These are phyloP conservation scores for Ellobium chinense DNA, from an alignment of 2,888 invertebrate genomes.

Conservation along the genomic window DNA sequence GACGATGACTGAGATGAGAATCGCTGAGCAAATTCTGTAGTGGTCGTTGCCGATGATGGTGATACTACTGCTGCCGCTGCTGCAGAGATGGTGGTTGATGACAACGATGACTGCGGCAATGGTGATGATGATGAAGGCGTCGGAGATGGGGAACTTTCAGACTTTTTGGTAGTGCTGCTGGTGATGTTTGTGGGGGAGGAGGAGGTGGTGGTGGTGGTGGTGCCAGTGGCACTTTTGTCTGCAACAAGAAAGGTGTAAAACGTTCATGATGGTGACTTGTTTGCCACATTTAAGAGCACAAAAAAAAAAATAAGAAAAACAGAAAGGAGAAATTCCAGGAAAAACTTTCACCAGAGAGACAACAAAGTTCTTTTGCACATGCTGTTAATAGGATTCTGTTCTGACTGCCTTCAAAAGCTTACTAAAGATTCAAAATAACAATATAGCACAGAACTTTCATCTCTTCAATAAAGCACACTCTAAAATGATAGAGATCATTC, in stretches of 20 bases:
- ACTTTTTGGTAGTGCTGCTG: conserved; percentile 30
- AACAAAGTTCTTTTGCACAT: no score
- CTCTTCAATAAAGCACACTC: no score
- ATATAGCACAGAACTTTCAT: no score
- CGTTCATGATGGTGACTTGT: conserved; percentile 62
- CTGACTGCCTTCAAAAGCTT: no score
- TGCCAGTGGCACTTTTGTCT: conserved; percentile 4
- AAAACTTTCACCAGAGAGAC: background rate
- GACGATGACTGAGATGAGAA: conserved; percentile 5
- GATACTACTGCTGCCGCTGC: conserved; percentile 31
- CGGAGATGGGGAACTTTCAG: conserved; percentile 23
- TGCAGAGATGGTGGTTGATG: conserved; percentile 4
- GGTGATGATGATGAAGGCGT: conserved; percentile 27
- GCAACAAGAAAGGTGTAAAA: conserved; percentile 75
- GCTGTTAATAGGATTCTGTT: no score
- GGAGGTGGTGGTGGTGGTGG: conserved; percentile 11
- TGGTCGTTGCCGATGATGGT: conserved; percentile 21
- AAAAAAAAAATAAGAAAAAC: background rate
- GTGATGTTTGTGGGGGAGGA: conserved; percentile 14
- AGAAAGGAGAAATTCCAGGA: no score
- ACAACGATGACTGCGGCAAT: background rate
- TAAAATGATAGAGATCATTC: no score
- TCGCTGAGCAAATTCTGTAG: background rate
- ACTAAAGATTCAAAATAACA: no score
- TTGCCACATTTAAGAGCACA: background rate